phyloP scores from a whole-genome alignment of 2,888 invertebrate species.

The Eumacrocentrus americanus region DNA sequence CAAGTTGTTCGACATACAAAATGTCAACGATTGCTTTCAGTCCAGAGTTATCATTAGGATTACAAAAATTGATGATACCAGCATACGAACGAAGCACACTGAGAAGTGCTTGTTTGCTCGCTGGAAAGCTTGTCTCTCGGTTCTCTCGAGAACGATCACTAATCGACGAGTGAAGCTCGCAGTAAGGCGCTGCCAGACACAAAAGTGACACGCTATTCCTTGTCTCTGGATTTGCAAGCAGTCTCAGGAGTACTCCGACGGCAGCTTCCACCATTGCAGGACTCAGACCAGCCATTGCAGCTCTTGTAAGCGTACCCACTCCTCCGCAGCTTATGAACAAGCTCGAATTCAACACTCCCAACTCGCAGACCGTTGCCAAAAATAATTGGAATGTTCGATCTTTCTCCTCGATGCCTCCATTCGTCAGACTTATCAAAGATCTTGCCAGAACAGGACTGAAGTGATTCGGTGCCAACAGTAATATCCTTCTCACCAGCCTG shows the following conservation, averaged over 20 bases:
- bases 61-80: constrained; percentile 86
- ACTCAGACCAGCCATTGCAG: constrained; percentile 83
- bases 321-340: constrained; percentile 83
- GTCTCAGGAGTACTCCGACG: constrained; percentile 83
- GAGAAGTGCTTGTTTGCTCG: constrained; percentile 82
- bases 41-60: constrained; percentile 76
- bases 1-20: constrained; percentile 83
- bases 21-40: constrained; percentile 80
- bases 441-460: constrained; percentile 80
- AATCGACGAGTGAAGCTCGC: constrained; percentile 76
- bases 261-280: constrained; percentile 90
- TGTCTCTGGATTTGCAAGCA: constrained; percentile 84
- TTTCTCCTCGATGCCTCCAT: constrained; percentile 78
- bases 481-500: constrained; percentile 78
- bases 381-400: constrained; percentile 86
- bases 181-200: constrained; percentile 90
- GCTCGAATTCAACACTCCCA: constrained; percentile 84
- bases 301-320: constrained; percentile 80
- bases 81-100: constrained; percentile 91
- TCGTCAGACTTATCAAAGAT: constrained; percentile 82
- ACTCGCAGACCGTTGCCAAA: constrained; percentile 86
- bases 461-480: constrained; percentile 69
- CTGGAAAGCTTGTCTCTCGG: constrained; percentile 81
- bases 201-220: constrained; percentile 83
- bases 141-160: constrained; percentile 58